phyloP scores from a whole-genome alignment of 2,797 vertebrate species.

The Myotis vivesi region DNA sequence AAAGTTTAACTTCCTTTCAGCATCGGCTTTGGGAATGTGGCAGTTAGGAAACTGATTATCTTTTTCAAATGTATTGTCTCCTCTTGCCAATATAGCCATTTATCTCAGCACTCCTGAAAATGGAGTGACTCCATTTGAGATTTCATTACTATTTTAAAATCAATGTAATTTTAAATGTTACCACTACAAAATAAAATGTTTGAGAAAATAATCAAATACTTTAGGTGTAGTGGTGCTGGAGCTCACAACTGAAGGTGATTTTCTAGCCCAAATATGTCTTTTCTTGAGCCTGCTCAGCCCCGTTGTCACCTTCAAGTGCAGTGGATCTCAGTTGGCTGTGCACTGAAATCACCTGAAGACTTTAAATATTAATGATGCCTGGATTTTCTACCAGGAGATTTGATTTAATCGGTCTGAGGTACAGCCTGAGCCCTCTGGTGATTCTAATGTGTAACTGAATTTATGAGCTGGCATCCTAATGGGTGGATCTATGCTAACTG shows the following conservation, averaged over 20 bases:
- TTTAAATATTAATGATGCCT: neutral
- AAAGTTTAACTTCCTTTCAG: neutral
- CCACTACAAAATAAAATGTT: neutral
- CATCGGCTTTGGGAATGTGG: neutral
- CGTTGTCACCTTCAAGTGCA: neutral
- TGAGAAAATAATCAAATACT: neutral
- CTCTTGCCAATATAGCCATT: neutral
- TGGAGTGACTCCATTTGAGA: neutral
- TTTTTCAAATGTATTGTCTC: neutral
- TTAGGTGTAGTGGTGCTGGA: neutral
- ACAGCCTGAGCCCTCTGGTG: neutral
- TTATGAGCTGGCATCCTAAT: neutral
- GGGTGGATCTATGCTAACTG: neutral
- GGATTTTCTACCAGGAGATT: neutral
- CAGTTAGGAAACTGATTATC: neutral
- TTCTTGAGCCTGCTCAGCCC: neutral
- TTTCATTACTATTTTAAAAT: neutral
- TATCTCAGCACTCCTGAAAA: constrained; percentile 1
- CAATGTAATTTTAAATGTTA: neutral
- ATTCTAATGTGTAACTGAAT: neutral
- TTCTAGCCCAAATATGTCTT: neutral
- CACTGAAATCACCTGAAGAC: neutral
- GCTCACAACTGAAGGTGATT: neutral
- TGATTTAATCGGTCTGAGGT: neutral
- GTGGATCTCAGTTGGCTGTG: neutral